A percentile compares a stretch with the other conserved stretches of the same genome.
Evolutionary conservation across 2,888 invertebrate genomes (phyloP).

Genomic region (Drosophila meridiana): DNA sequence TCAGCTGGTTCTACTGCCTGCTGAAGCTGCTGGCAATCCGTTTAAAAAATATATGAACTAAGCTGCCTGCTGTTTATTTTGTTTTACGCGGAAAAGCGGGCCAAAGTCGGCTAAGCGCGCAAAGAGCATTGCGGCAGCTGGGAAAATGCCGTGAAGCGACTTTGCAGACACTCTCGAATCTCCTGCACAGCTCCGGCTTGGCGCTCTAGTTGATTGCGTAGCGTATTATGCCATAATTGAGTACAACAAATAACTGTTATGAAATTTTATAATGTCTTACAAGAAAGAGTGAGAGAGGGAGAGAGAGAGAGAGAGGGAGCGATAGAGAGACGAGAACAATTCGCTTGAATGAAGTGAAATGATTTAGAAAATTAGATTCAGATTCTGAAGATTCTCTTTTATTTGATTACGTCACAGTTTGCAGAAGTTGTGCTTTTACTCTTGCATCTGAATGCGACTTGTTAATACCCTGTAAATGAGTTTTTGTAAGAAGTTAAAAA

Average conservation of each 20-base stretch:
- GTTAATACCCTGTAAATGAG: neutral
- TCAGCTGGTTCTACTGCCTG: neutral
- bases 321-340: neutral
- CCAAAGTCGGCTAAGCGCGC: conserved; percentile 17
- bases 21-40: conserved; percentile 1
- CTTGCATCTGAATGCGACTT: neutral
- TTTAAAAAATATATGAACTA: conserved; percentile 19
- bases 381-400: neutral
- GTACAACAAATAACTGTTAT: neutral
- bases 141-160: neutral
- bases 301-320: neutral
- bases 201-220: neutral
- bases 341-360: neutral
- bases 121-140: conserved; percentile 2
- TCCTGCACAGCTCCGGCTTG: neutral
- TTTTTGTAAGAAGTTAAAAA: neutral
- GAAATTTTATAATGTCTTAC: neutral
- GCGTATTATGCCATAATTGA: neutral
- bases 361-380: conserved; percentile 5
- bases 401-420: neutral
- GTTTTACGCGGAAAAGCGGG: conserved; percentile 32
- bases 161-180: neutral
- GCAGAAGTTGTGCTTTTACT: neutral
- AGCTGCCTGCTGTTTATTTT: conserved; percentile 40
- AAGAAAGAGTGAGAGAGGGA: neutral